phyloP scores from a whole-genome alignment of 2,113 vertebrate genomes.

The Sinocyclocheilus anshuiensis region DNA sequence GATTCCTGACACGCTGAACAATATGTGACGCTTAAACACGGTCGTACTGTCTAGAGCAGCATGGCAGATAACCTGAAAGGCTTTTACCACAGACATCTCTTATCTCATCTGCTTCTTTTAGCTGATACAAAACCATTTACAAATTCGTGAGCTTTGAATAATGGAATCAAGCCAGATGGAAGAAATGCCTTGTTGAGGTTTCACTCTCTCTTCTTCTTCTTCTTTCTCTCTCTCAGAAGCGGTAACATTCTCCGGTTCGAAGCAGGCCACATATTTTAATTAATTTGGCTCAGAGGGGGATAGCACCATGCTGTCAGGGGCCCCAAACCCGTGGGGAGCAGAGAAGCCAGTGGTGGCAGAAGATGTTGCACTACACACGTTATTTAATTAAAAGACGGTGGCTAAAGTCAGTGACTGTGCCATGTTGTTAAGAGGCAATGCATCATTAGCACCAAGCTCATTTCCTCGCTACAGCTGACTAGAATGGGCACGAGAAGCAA shows the following conservation, averaged over 20 bases:
- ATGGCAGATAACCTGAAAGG: conserved; percentile 2
- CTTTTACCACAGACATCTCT: conserved; percentile 3
- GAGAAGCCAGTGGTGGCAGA: conserved; percentile 49
- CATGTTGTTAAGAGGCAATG: conserved; percentile 45
- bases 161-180: neutral
- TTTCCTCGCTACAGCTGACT: conserved; percentile 48
- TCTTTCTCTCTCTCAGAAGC: neutral
- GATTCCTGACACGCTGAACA: conserved; percentile 33
- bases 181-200: neutral
- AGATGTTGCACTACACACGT: conserved; percentile 45
- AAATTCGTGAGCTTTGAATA: conserved; percentile 39
- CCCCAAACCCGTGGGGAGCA: conserved; percentile 42
- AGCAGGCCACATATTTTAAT: conserved; percentile 54
- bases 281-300: conserved; percentile 49
- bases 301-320: conserved; percentile 45
- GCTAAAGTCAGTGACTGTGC: conserved; percentile 41
- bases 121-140: conserved; percentile 7
- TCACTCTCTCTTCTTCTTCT: neutral
- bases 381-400: conserved; percentile 64
- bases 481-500: conserved; percentile 60
- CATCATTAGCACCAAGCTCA: conserved; percentile 64
- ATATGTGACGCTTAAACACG: neutral
- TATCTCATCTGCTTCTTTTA: conserved; percentile 24
- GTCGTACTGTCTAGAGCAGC: neutral
- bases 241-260: conserved; percentile 26